A percentile compares a stretch with the other conserved stretches of the same genome.
These are phyloP conservation scores for Mythimna albipuncta DNA, from an alignment of 2,888 invertebrate species.

Conservation along the genomic window DNA sequence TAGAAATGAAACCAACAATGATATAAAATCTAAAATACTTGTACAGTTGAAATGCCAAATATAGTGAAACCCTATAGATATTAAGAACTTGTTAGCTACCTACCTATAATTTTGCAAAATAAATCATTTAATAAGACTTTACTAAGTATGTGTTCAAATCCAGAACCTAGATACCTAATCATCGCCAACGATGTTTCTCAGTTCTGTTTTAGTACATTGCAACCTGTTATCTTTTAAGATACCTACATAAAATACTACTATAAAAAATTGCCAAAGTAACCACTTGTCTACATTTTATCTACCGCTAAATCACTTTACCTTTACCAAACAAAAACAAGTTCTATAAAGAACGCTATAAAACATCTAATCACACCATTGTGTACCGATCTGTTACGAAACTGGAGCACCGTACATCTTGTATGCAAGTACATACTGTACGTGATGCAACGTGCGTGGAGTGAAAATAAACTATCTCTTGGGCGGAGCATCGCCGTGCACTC, in stretches of 20 bases:
- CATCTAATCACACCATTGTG: constrained; percentile 59
- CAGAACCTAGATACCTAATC: too few relatives aligned
- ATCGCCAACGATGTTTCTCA: too few relatives aligned
- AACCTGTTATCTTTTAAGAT: not conserved
- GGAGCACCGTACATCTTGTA: constrained; percentile 53
- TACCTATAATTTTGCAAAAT: too few relatives aligned
- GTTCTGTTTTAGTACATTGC: not conserved
- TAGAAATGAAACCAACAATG: too few relatives aligned
- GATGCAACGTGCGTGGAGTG: constrained; percentile 41
- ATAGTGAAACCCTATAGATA: too few relatives aligned
- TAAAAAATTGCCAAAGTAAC: constrained; percentile 4
- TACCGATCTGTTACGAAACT: constrained; percentile 66
- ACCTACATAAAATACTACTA: not conserved
- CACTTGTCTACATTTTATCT: constrained; percentile 13
- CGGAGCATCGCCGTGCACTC: too few relatives aligned
- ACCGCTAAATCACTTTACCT: constrained; percentile 16
- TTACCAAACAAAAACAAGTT: constrained; percentile 16
- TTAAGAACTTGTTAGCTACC: too few relatives aligned
- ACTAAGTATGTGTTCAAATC: too few relatives aligned
- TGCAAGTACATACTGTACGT: constrained; percentile 10
- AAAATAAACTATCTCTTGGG: too few relatives aligned
- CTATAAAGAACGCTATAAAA: constrained; percentile 39
- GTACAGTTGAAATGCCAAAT: too few relatives aligned
- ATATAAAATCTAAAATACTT: too few relatives aligned
- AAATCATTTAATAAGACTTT: too few relatives aligned